These are phyloP conservation scores for Rhamnusium bicolor DNA, from an alignment of 2,888 invertebrate species.

Conservation along the genomic window DNA sequence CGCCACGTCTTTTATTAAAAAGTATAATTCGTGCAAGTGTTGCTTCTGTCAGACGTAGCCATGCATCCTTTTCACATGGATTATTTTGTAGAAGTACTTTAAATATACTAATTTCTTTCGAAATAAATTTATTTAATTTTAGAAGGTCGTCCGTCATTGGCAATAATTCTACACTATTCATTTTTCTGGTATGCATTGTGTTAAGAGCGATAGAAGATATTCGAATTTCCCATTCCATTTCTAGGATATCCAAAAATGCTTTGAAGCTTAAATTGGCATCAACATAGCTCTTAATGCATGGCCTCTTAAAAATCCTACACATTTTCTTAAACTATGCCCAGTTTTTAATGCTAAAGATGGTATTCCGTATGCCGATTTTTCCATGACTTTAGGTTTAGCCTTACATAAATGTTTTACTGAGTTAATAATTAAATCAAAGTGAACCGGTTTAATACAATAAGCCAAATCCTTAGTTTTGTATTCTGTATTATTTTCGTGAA, in stretches of 20 bases:
- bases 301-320: neutral
- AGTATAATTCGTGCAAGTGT: too few relatives aligned
- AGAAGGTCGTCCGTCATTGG: too few relatives aligned
- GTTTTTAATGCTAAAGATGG: neutral
- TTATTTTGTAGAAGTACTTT: too few relatives aligned
- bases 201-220: neutral
- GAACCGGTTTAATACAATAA: neutral
- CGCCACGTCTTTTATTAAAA: too few relatives aligned
- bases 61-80: too few relatives aligned
- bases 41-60: too few relatives aligned
- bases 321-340: neutral
- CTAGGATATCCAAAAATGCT: neutral
- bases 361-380: neutral
- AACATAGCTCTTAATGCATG: neutral
- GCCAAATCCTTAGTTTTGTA: too few relatives aligned
- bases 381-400: neutral
- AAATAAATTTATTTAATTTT: too few relatives aligned
- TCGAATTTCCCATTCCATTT: slow-evolving; percentile 2
- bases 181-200: neutral
- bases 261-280: neutral
- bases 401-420: neutral
- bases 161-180: neutral
- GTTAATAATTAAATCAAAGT: neutral
- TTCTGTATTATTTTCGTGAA: too few relatives aligned
- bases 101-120: too few relatives aligned